A percentile compares a stretch with the other conserved stretches of the same genome.
These are phyloP conservation scores for Clepsis dumicolana DNA, from an alignment of 2,888 invertebrate species.

Conservation along the genomic window DNA sequence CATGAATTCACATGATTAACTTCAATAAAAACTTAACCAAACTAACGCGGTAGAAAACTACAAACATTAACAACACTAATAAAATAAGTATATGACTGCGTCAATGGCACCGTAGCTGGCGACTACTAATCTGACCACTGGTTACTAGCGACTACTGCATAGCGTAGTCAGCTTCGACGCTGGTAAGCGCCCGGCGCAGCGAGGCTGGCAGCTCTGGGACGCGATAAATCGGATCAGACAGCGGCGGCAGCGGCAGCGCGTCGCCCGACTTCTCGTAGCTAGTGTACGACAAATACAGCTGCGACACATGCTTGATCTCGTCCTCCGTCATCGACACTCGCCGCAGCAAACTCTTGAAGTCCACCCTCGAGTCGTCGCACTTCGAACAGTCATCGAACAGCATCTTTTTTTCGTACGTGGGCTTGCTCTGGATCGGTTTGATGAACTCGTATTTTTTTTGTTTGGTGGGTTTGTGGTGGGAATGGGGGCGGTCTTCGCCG, in stretches of 20 bases:
- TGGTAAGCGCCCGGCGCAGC: conserved; percentile 66
- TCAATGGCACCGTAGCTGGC: conserved; percentile 12
- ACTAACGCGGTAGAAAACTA: conserved; percentile 11
- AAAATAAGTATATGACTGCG: conserved; percentile 24
- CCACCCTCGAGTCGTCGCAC: conserved; percentile 69
- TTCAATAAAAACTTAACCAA: conserved; percentile 3
- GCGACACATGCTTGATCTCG: conserved; percentile 71
- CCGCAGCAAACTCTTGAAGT: conserved; percentile 70
- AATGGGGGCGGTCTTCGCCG: conserved; percentile 55
- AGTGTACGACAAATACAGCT: conserved; percentile 69
- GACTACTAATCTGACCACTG: background rate
- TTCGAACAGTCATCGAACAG: conserved; percentile 70
- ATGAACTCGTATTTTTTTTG: conserved; percentile 69
- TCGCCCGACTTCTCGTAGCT: conserved; percentile 72
- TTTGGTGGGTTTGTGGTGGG: conserved; percentile 49
- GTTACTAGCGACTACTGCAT: conserved; percentile 50
- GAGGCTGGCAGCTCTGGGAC: conserved; percentile 71
- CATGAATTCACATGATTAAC: conserved; percentile 11
- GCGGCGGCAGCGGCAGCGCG: conserved; percentile 71
- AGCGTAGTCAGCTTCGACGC: conserved; percentile 64
- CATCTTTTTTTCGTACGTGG: conserved; percentile 57
- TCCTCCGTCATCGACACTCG: conserved; percentile 72
- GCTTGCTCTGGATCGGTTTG: conserved; percentile 67
- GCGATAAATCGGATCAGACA: conserved; percentile 74
- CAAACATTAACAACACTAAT: conserved; percentile 21